Percentiles rank a stretch among this genome's conserved stretches.
phyloP scores from a whole-genome alignment of 2,797 vertebrate species.

The Trematomus bernacchii region DNA sequence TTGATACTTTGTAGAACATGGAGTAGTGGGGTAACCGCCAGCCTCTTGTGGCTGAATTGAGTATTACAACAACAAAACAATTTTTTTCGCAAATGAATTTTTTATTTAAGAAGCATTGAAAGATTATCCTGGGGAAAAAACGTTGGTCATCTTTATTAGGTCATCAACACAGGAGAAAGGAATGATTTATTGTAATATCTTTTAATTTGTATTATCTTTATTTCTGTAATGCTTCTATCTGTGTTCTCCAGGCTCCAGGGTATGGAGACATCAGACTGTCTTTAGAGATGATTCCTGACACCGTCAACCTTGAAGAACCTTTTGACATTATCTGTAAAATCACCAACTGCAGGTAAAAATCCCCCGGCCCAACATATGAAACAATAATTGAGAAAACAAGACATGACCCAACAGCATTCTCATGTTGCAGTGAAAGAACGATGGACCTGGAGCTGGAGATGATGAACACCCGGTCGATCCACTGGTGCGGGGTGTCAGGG shows the following conservation, averaged over 20 bases:
- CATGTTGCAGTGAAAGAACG: slow-evolving; percentile 91
- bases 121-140: too few relatives aligned
- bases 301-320: slow-evolving; percentile 96
- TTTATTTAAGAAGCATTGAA: too few relatives aligned
- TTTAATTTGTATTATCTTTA: neutral
- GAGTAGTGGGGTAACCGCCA: too few relatives aligned
- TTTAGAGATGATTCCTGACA: slow-evolving; percentile 96
- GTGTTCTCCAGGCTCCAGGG: slow-evolving; percentile 90
- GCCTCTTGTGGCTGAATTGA: too few relatives aligned
- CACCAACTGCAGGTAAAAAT: slow-evolving; percentile 97
- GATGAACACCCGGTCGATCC: slow-evolving; percentile 95
- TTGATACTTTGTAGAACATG: too few relatives aligned
- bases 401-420: neutral
- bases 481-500: slow-evolving; percentile 98
- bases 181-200: too few relatives aligned
- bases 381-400: neutral
- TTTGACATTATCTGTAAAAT: slow-evolving; percentile 98
- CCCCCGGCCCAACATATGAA: neutral
- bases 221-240: neutral
- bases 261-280: slow-evolving; percentile 97
- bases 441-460: slow-evolving; percentile 99
- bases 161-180: too few relatives aligned
- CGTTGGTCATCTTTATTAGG: too few relatives aligned
- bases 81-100: too few relatives aligned
- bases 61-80: too few relatives aligned